These are phyloP conservation scores for cattle (Bos taurus) DNA, from an alignment of 2,113 vertebrate species.

Conservation along the genomic window ARS-UCD2.0 NC_037338.1:60020001-60020500, in stretches of 20 bases:
- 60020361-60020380: background rate
- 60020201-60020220: background rate
- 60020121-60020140: background rate
- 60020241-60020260: background rate
- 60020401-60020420: background rate
- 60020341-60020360: background rate
- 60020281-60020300: background rate
- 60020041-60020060: background rate
- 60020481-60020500: background rate
- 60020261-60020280: background rate
- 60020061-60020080: background rate
- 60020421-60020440: background rate
- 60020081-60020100: background rate
- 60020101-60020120: background rate
- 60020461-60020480: background rate
- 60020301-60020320: background rate
- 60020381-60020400: background rate
- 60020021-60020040: background rate
- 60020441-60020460: background rate
- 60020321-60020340: background rate
- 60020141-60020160: background rate
- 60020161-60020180: background rate
- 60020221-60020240: background rate
- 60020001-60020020: background rate
- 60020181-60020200: background rate